Conservation (phyloP, 1,140 invertebrate genomes). For the Scaptomyza graminum region DNA sequence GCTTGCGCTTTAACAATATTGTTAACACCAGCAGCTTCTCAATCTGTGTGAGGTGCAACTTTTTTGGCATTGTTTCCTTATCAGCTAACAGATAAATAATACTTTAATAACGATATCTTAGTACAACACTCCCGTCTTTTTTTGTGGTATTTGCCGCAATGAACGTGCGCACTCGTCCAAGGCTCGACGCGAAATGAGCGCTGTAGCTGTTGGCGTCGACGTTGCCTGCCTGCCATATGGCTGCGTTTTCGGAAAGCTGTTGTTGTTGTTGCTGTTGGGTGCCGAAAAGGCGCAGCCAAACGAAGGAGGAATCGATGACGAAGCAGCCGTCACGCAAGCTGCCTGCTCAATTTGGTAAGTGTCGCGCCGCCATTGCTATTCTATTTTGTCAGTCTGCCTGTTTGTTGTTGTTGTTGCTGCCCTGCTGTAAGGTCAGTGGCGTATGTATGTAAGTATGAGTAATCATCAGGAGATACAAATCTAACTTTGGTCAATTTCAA, state of each 20-base stretch:
- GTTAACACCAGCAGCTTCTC: constrained; percentile 51
- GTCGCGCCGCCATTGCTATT: constrained; percentile 52
- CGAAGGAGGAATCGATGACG: constrained; percentile 63
- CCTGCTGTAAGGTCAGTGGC: constrained; percentile 46
- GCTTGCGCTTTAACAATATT: constrained; percentile 63
- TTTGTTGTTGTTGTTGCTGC: constrained; percentile 19
- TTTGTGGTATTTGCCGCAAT: background rate
- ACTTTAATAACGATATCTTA: background rate
- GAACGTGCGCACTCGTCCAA: constrained; percentile 37
- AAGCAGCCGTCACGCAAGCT: constrained; percentile 60
- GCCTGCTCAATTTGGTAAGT: constrained; percentile 77
- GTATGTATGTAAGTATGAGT: constrained; percentile 55
- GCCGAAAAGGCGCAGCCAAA: constrained; percentile 44
- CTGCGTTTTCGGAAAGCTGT: background rate
- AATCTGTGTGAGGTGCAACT: constrained; percentile 29
- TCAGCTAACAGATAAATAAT: constrained; percentile 16
- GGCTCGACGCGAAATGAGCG: constrained; percentile 43
- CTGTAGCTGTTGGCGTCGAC: constrained; percentile 11
- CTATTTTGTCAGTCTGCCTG: background rate
- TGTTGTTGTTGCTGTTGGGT: constrained; percentile 18
- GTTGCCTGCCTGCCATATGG: constrained; percentile 48
- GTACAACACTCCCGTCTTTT: background rate
- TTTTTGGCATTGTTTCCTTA: constrained; percentile 50
- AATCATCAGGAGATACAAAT: constrained; percentile 78
- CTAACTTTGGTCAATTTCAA: constrained; percentile 72